Evolutionary conservation across 2,888 invertebrate species (phyloP), one percentile per base, ranked within the genome.

Genomic region (Drosophila prostipennis): DNA sequence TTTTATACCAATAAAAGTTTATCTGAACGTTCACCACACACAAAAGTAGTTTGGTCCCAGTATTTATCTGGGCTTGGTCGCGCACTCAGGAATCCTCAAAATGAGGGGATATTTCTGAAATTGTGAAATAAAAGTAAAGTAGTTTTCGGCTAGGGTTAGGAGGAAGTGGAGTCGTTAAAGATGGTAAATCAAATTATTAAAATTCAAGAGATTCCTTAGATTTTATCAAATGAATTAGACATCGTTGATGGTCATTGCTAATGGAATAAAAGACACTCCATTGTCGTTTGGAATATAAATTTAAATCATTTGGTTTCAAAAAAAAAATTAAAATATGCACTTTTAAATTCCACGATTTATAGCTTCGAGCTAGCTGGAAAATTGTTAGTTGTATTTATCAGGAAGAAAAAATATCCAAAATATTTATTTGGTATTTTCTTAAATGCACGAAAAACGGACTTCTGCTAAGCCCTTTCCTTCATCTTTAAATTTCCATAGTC

Each of bases 1-100:
- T 72, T 77, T 77, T 84, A 70, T 77, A 83, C 71, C 76, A 80
- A 74, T 71, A 80, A 67, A 60, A 73, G 69, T 63, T 74, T 71
- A 49, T 52, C 56, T 65, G 29, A 46, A 19, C 39, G 56, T 36
- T 14, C 48, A 13, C 13, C n/a, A 36, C 34, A 54, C 26, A 10
- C 26, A 10, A 6, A 14, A 23, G 68, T 39, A 67, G 65, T 65
- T 65, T 39, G 45, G 26, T 11, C n/a, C 14, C 19, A 29, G 46
- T 67, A 36, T 67, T 54, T 67, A 54, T 65, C 45, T 55, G 68
- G 68, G 65, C 65, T 55, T 40, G 67, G 65, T 26, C 34, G 32
- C 45, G 46, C 10, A 16, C 16, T 37, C 11, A 2, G 14, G 54
- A 43, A 39, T 65, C 60, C 5, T 59, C 10, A n/a, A 40, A 48